Conservation (phyloP, 2,113 vertebrate species). For the Pterocles burchelli region DNA sequence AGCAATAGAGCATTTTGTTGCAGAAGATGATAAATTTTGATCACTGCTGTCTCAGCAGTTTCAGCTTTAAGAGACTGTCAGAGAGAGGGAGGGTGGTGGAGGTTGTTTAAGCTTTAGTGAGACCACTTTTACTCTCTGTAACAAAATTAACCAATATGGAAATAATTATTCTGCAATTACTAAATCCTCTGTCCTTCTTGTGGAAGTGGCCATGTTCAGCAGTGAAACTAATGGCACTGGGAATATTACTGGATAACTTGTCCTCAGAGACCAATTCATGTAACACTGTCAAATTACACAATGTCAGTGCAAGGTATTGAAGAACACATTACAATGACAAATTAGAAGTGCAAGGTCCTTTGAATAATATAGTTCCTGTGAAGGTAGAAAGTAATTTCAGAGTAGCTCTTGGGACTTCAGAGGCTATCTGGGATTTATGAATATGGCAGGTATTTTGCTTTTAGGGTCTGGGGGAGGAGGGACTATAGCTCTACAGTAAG, state of each 20-base stretch:
- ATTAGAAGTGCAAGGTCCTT: slow-evolving; percentile 44
- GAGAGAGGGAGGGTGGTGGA: neutral
- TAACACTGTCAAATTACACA: slow-evolving; percentile 56
- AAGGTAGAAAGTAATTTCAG: slow-evolving; percentile 37
- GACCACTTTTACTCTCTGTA: neutral
- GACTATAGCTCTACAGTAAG: neutral
- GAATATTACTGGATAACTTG: slow-evolving; percentile 39
- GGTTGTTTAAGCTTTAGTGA: neutral
- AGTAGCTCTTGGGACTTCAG: slow-evolving; percentile 12
- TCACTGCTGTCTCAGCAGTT: neutral
- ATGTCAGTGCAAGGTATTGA: slow-evolving; percentile 58
- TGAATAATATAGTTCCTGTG: slow-evolving; percentile 44
- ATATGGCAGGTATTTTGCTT: slow-evolving; percentile 2
- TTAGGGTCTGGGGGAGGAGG: neutral
- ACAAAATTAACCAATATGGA: slow-evolving; percentile 61
- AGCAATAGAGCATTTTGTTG: neutral
- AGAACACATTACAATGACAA: slow-evolving; percentile 56
- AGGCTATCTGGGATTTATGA: slow-evolving; percentile 35
- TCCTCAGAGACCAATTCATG: slow-evolving; percentile 41
- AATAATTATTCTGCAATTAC: slow-evolving; percentile 59
- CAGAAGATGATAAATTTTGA: neutral
- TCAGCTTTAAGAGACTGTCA: neutral
- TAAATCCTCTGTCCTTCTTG: slow-evolving; percentile 19
- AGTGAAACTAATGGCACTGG: slow-evolving; percentile 1
- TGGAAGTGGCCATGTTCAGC: neutral